Evolutionary conservation across 2,113 vertebrate species (phyloP).

Genomic region (Rhinoderma darwinii): DNA sequence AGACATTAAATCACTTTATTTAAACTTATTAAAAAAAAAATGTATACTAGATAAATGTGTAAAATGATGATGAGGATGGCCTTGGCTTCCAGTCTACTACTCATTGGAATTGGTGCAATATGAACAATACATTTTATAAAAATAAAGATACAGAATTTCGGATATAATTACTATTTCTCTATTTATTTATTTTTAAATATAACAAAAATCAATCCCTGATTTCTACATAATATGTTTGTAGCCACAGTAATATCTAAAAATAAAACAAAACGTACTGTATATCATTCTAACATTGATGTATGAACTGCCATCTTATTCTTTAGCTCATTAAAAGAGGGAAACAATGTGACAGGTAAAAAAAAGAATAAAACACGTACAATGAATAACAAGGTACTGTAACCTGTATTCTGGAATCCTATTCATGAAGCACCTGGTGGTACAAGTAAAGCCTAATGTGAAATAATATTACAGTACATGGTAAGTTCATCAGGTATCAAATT

Average conservation of each 20-base stretch:
- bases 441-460: conserved; percentile 1
- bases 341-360: conserved; percentile 2
- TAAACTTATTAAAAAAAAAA: background rate
- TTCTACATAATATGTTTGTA: background rate
- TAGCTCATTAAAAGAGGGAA: conserved; percentile 18
- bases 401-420: conserved; percentile 3
- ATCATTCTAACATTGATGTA: conserved; percentile 19
- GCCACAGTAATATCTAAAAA: background rate
- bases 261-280: conserved; percentile 9
- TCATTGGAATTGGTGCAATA: too few relatives aligned
- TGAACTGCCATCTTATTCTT: conserved; percentile 12
- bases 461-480: background rate
- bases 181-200: background rate
- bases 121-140: background rate
- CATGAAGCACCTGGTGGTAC: conserved; percentile 9
- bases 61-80: too few relatives aligned
- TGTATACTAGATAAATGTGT: background rate
- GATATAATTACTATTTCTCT: background rate
- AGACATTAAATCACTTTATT: background rate
- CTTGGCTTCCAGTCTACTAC: too few relatives aligned
- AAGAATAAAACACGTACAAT: conserved; percentile 6
- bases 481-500: background rate
- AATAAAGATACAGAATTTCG: background rate
- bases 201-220: background rate
- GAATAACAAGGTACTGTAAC: conserved; percentile 6